Percentiles rank a stretch among this genome's conserved stretches.
Conservation (phyloP, 2,113 vertebrate genomes). For the Mystacornis crossleyi region DNA sequence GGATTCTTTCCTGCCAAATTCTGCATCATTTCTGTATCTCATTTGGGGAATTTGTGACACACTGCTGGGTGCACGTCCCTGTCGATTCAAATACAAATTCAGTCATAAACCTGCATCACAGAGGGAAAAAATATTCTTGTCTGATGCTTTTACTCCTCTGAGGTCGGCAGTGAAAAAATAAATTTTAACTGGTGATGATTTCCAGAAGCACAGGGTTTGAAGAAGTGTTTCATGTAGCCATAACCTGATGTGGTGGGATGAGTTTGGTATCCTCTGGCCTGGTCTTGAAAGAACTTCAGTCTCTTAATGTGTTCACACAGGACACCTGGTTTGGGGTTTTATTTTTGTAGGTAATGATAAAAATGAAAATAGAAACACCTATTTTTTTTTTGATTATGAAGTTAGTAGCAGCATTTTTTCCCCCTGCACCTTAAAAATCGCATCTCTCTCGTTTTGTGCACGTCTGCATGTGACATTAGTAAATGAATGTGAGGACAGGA, state of each 20-base stretch:
- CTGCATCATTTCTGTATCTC: not conserved
- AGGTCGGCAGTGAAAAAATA: not conserved
- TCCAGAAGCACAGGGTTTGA: not conserved
- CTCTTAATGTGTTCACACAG: not conserved
- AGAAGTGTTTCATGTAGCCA: fast-evolving
- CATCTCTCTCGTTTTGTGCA: not conserved
- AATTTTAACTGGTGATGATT: not conserved
- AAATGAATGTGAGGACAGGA: not conserved
- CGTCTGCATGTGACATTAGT: fast-evolving
- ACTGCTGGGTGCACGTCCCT: not conserved
- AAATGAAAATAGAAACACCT: too few species aligned
- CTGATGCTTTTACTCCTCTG: not conserved
- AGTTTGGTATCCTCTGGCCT: not conserved
- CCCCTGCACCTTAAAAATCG: not conserved
- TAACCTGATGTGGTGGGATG: not conserved
- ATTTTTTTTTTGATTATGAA: not conserved
- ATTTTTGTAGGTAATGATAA: too few species aligned
- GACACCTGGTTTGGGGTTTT: not conserved
- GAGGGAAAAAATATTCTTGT: not conserved
- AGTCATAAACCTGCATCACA: not conserved
- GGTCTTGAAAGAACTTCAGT: not conserved
- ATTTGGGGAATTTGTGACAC: not conserved
- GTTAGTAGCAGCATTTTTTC: not conserved
- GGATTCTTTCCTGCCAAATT: not conserved
- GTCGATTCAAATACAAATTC: not conserved